These are phyloP conservation scores for Plodia interpunctella DNA, from an alignment of 1,140 invertebrate species.

Conservation along the genomic window DNA sequence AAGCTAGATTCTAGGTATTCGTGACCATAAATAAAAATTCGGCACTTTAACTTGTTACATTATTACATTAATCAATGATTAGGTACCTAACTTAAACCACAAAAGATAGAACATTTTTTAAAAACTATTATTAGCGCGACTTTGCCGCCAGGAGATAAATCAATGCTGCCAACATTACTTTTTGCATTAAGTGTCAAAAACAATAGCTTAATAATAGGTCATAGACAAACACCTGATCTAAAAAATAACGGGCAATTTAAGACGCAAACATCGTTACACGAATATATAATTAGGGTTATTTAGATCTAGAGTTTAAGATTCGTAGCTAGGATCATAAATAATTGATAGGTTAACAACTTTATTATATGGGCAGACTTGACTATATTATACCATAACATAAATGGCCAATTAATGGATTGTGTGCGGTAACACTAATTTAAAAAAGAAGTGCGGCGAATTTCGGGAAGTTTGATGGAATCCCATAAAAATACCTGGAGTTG, in stretches of 20 bases:
- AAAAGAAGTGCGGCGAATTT: constrained; percentile 48
- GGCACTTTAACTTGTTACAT: neutral
- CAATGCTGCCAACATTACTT: neutral
- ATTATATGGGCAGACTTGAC: too few relatives aligned
- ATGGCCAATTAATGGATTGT: too few relatives aligned
- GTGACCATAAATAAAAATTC: constrained; percentile 6
- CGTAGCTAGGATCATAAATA: neutral
- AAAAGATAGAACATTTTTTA: neutral
- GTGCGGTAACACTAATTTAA: constrained; percentile 49
- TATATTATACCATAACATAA: too few relatives aligned
- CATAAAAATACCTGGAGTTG: constrained; percentile 48
- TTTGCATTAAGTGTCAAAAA: neutral
- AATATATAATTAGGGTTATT: neutral
- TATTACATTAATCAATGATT: neutral
- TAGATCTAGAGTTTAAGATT: constrained; percentile 4
- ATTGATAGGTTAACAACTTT: constrained; percentile 13
- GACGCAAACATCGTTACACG: constrained; percentile 8
- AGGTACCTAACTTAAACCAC: neutral
- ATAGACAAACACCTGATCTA: neutral
- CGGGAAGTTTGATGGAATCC: constrained; percentile 36
- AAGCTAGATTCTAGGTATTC: neutral
- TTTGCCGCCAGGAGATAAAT: neutral
- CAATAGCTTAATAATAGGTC: constrained; percentile 1
- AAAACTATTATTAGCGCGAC: neutral
- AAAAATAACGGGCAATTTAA: constrained; percentile 2